Evolutionary conservation across 2,888 invertebrate genomes (phyloP), one percentile per base, ranked within the genome.

Genomic region (Neoascia interrupta): DNA sequence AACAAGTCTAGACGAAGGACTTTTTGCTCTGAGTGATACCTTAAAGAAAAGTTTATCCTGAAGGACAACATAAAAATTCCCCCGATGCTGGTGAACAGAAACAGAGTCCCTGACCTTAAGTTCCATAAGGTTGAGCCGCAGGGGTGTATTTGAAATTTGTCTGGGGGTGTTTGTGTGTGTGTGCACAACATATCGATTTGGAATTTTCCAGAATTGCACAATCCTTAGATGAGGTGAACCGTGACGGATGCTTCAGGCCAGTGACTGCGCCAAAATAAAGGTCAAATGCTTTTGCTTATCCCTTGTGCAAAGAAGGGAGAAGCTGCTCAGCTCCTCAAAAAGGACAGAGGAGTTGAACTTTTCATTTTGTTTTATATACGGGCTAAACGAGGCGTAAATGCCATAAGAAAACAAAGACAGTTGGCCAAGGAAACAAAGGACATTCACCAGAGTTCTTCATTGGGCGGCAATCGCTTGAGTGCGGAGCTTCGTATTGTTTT

Each of bases 51-150:
- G 19, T n/a, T n/a, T 19, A 13, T 63, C 34, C 47, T 53, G 11
- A 11, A 43, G 36, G 56, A 58, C 15, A 36, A 23, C 18, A 64
- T 19, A 19, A 66, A 49, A 53, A 21, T 45, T 31, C 45, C 31
- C 28, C 39, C 49, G 49, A 31, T 10, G 19, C 1, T n/a, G 26
- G 0, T 8, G 2, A 6, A n/a, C n/a, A n/a, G n/a, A n/a, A 31
- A 6, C 31, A 66, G n/a, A 79, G 61, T 79, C 73, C 79, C 37
- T 79, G 79, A 79, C 79, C 68, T 73, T 73, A 66, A 60, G 60
- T 64, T 37, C 11, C 28, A 18, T n/a, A n/a, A n/a, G n/a, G n/a
- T n/a, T n/a, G n/a, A n/a, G n/a, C n/a, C n/a, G 4, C 10, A 16
- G 23, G 26, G 43, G 54, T 11, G 11, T 45, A 23, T 10, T 13